phyloP scores from a whole-genome alignment of 2,113 vertebrate species.

The Labeo catla region DNA sequence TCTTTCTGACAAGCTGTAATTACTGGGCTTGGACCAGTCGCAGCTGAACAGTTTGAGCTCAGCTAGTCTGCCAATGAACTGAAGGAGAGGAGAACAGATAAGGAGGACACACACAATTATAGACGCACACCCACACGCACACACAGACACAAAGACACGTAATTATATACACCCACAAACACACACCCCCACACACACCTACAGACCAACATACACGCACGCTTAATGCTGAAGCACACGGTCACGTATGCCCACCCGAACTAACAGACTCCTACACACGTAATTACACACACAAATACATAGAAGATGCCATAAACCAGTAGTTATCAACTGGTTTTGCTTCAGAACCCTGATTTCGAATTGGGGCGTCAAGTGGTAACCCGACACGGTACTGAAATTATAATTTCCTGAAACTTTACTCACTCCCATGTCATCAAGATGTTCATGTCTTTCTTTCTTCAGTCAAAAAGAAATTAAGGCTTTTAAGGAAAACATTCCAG shows the following conservation, averaged over 20 bases:
- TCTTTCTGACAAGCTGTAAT: slow-evolving; percentile 99
- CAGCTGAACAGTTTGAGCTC: slow-evolving; percentile 98
- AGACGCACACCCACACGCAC: slow-evolving; percentile 34
- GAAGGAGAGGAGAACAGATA: slow-evolving; percentile 76
- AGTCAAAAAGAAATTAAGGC: too few species aligned
- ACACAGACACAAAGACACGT: slow-evolving; percentile 58
- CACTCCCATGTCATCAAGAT: too few species aligned
- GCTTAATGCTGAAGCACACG: slow-evolving; percentile 1
- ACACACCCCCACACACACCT: slow-evolving; percentile 20
- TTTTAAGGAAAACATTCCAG: too few species aligned
- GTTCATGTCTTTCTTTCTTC: too few species aligned
- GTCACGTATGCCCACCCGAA: neutral
- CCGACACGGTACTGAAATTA: neutral
- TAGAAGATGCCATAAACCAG: slow-evolving; percentile 5
- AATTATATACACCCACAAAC: slow-evolving; percentile 43
- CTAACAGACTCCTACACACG: slow-evolving; percentile 17
- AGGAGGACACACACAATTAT: slow-evolving; percentile 55
- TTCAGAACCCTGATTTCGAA: neutral
- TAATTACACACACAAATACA: neutral
- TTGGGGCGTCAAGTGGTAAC: neutral
- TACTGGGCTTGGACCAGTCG: slow-evolving; percentile 99
- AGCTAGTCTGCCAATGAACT: slow-evolving; percentile 90
- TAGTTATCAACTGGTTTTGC: neutral
- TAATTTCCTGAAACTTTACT: too few species aligned
- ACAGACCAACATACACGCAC: slow-evolving; percentile 31